A percentile compares a stretch with the other conserved stretches of the same genome.
Evolutionary conservation across 2,888 invertebrate genomes (phyloP).

Genomic region (Drosophila macrospina): DNA sequence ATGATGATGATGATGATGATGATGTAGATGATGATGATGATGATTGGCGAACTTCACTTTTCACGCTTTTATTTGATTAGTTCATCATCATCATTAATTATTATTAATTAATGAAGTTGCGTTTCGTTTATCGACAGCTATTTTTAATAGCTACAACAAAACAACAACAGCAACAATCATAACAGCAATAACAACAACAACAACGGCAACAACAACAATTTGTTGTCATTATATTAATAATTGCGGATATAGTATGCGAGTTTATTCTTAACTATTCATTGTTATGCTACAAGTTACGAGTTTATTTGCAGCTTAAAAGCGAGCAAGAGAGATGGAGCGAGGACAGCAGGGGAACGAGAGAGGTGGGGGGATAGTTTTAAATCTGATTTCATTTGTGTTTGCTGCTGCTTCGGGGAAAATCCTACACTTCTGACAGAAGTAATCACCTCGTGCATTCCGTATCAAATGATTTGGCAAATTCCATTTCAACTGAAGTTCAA

Average conservation of each 20-base stretch:
- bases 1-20: constrained; percentile 9
- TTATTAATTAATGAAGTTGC: constrained; percentile 70
- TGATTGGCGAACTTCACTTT: constrained; percentile 55
- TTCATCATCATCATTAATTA: constrained; percentile 78
- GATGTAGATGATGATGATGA: constrained; percentile 28
- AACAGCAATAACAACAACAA: constrained; percentile 6
- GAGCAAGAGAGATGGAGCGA: too few relatives aligned
- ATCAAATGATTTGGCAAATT: constrained; percentile 36
- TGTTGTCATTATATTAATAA: constrained; percentile 67
- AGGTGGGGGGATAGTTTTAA: background rate
- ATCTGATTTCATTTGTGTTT: constrained; percentile 2
- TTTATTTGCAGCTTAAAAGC: constrained; percentile 1
- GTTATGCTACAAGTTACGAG: constrained; percentile 22
- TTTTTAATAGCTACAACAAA: constrained; percentile 39
- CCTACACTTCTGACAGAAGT: constrained; percentile 12
- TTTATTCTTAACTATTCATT: constrained; percentile 49
- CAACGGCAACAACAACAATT: constrained; percentile 37
- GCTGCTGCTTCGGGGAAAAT: constrained; percentile 40
- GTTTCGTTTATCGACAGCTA: constrained; percentile 45
- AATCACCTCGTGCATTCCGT: constrained; percentile 3
- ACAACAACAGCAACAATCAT: constrained; percentile 4
- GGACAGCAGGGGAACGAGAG: background rate
- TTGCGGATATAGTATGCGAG: constrained; percentile 70
- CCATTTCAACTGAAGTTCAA: background rate
- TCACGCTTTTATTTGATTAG: constrained; percentile 78